These are phyloP conservation scores for Pseudorhiza aurosa DNA, from an alignment of 30 jellyfish, hydroid and myxozoan species.

Conservation along the genomic window DNA sequence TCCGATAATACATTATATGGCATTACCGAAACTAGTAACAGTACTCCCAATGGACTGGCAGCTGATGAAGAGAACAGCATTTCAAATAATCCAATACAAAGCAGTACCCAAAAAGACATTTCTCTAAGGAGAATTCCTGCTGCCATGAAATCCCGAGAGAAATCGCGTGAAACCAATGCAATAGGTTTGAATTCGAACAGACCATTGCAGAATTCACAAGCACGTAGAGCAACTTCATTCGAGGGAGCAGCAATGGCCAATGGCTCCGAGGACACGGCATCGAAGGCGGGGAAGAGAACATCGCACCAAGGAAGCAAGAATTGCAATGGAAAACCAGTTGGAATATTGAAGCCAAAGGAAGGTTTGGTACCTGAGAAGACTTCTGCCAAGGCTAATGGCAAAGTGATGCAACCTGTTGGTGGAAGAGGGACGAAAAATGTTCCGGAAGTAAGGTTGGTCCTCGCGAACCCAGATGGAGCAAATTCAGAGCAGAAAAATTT, in stretches of 20 bases:
- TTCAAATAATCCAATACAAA: conserved; percentile 19
- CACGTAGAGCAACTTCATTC: background rate
- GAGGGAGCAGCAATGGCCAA: background rate
- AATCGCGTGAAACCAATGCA: conserved; percentile 19
- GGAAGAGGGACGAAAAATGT: background rate
- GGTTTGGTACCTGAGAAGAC: background rate
- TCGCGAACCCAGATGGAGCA: background rate
- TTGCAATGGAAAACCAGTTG: background rate
- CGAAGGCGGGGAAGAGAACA: background rate
- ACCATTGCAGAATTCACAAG: conserved; percentile 19
- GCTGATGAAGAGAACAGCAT: background rate
- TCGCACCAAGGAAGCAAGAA: background rate
- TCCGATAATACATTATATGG: background rate
- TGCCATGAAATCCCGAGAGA: conserved; percentile 7
- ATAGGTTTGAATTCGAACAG: background rate
- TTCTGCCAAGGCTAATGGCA: background rate
- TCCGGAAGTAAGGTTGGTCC: no score
- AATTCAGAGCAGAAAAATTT: background rate
- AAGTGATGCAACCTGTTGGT: background rate
- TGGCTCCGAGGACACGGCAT: background rate
- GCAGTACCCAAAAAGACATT: no score
- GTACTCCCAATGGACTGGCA: background rate
- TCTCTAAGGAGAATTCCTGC: background rate
- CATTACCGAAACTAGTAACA: background rate
- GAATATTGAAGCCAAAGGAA: conserved; percentile 16